Evolutionary conservation across 2,113 vertebrate species (phyloP).

Genomic region (Tor tambroides): DNA sequence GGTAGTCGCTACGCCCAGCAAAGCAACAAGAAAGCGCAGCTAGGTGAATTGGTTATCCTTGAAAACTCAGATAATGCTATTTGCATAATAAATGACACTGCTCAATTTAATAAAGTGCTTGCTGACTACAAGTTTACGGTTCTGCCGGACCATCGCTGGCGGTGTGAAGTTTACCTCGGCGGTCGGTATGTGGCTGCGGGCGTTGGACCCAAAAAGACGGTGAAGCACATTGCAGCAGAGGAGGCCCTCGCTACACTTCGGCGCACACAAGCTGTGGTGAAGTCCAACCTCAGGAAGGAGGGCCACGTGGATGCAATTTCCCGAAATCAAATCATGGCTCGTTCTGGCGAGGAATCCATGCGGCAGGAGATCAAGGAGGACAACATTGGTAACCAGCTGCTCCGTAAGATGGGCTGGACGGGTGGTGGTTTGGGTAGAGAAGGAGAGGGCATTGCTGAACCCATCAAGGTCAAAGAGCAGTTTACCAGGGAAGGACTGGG

Average conservation of each 20-base stretch:
- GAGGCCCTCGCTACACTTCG: slow-evolving; percentile 89
- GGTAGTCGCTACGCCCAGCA: slow-evolving; percentile 73
- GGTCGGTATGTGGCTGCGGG: slow-evolving; percentile 90
- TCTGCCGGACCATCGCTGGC: slow-evolving; percentile 87
- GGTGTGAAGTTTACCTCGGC: slow-evolving; percentile 91
- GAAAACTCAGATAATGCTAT: slow-evolving; percentile 91
- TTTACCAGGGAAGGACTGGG: slow-evolving; percentile 93
- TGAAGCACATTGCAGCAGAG: slow-evolving; percentile 91
- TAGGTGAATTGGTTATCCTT: slow-evolving; percentile 89
- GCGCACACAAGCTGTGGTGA: slow-evolving; percentile 92
- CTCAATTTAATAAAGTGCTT: slow-evolving; percentile 94
- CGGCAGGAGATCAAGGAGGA: slow-evolving; percentile 95
- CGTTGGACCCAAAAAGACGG: slow-evolving; percentile 88
- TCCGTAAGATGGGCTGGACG: slow-evolving; percentile 98
- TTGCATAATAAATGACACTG: slow-evolving; percentile 92
- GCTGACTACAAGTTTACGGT: slow-evolving; percentile 91
- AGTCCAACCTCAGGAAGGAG: slow-evolving; percentile 90
- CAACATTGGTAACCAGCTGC: slow-evolving; percentile 95
- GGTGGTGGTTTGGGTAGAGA: slow-evolving; percentile 91
- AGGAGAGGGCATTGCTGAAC: slow-evolving; percentile 93
- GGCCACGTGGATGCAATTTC: slow-evolving; percentile 87
- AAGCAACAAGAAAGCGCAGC: slow-evolving; percentile 78
- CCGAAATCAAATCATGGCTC: slow-evolving; percentile 88
- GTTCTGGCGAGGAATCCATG: slow-evolving; percentile 83
- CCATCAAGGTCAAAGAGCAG: slow-evolving; percentile 93